Evolutionary conservation across 2,888 invertebrate genomes (phyloP).

Genomic region (Acanthosoma haemorrhoidale): DNA sequence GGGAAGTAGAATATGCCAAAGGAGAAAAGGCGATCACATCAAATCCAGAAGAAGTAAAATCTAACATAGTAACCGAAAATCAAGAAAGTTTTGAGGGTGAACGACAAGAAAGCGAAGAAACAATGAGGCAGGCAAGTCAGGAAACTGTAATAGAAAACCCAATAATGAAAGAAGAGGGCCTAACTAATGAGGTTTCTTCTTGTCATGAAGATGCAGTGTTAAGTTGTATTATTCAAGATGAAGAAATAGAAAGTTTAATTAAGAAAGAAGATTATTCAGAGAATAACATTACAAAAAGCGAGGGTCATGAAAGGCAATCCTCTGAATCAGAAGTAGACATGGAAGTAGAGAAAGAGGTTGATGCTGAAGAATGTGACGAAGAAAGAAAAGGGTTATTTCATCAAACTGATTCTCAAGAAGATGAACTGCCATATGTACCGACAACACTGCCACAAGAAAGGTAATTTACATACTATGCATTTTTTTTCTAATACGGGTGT

Average conservation of each 20-base stretch:
- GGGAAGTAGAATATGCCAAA: conserved; percentile 15
- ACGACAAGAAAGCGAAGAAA: conserved; percentile 18
- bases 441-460: conserved; percentile 84
- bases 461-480: too few relatives aligned
- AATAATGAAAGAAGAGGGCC: background rate
- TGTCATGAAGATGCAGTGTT: background rate
- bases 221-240: background rate
- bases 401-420: conserved; percentile 73
- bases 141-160: conserved; percentile 29
- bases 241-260: conserved; percentile 22
- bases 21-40: background rate
- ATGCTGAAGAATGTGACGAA: conserved; percentile 53
- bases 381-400: conserved; percentile 72
- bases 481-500: too few relatives aligned
- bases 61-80: background rate
- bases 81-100: background rate
- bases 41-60: background rate
- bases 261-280: conserved; percentile 23
- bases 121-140: conserved; percentile 24
- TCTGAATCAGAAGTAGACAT: conserved; percentile 41
- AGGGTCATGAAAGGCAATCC: conserved; percentile 38
- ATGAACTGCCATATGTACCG: conserved; percentile 80
- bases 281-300: conserved; percentile 27
- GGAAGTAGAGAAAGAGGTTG: conserved; percentile 27
- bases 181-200: background rate